Evolutionary conservation across 2,888 invertebrate genomes (phyloP).

Genomic region (Eledona agricola): DNA sequence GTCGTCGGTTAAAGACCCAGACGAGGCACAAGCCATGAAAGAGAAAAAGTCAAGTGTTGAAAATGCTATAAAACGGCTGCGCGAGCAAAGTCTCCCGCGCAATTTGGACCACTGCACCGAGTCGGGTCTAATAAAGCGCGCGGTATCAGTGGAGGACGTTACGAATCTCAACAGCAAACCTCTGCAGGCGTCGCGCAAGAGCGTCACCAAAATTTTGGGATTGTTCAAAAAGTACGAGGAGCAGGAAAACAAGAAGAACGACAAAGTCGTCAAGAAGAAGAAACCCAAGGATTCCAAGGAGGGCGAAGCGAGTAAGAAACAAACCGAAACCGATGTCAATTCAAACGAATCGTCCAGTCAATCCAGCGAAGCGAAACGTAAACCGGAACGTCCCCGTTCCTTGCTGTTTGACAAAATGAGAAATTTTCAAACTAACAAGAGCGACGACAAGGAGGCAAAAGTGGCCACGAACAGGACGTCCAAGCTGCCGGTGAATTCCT

Average conservation of each 20-base stretch:
- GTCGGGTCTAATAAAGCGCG: conserved; percentile 74
- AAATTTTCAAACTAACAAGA: conserved; percentile 63
- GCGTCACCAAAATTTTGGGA: conserved; percentile 79
- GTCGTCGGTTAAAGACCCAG: conserved; percentile 59
- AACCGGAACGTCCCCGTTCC: conserved; percentile 66
- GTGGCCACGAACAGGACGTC: conserved; percentile 47
- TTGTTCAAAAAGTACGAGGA: conserved; percentile 79
- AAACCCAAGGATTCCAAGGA: conserved; percentile 48
- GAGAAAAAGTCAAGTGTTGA: conserved; percentile 61
- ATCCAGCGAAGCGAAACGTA: conserved; percentile 51
- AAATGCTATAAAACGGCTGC: conserved; percentile 68
- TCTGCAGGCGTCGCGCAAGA: conserved; percentile 69
- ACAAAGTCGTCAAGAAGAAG: conserved; percentile 45
- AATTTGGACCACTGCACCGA: conserved; percentile 66
- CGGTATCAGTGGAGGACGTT: conserved; percentile 77
- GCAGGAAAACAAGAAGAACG: conserved; percentile 58
- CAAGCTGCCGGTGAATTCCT: conserved; percentile 58
- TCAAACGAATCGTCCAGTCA: conserved; percentile 43
- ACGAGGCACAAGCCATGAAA: conserved; percentile 45
- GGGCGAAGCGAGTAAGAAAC: conserved; percentile 34
- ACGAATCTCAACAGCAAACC: conserved; percentile 61
- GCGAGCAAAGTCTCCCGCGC: conserved; percentile 74
- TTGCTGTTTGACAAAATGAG: conserved; percentile 67
- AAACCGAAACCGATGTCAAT: conserved; percentile 31
- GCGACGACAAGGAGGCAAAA: conserved; percentile 54